Conservation (phyloP, 2,888 invertebrate genomes). For the Orchesellides sinensis region DNA sequence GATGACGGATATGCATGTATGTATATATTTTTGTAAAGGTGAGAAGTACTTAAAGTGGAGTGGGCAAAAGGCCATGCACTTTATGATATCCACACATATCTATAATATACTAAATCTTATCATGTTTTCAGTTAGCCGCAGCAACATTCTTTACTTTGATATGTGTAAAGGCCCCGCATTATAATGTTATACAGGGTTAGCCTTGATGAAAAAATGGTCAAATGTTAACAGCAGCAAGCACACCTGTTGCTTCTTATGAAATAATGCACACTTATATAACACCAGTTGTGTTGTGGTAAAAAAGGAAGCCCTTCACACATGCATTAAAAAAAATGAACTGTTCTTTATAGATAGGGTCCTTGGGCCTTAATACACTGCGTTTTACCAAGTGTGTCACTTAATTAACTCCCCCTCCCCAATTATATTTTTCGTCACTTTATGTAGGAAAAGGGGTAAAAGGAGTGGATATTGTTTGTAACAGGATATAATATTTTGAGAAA, state of each 20-base stretch:
- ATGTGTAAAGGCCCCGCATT: neutral
- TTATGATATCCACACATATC: too few relatives aligned
- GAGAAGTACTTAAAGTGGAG: neutral
- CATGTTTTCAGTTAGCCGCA: neutral
- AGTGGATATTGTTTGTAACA: neutral
- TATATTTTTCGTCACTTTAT: neutral
- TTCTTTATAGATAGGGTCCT: neutral
- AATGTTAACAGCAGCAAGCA: slow-evolving; percentile 63
- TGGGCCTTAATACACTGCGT: too few relatives aligned
- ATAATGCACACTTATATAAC: neutral
- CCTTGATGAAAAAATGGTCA: neutral
- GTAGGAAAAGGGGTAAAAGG: neutral
- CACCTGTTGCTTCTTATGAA: slow-evolving; percentile 53
- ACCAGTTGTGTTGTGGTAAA: neutral
- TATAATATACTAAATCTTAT: too few relatives aligned
- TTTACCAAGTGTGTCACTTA: slow-evolving; percentile 46
- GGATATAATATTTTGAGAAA: slow-evolving; percentile 8
- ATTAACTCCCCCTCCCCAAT: slow-evolving; percentile 17
- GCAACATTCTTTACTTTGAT: neutral
- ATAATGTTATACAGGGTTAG: neutral
- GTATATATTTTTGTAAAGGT: too few relatives aligned
- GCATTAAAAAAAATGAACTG: neutral
- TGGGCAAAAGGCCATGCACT: neutral
- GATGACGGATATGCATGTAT: slow-evolving; percentile 10
- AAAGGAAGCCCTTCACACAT: too few relatives aligned